Evolutionary conservation across 64 coral and sea anemone species (phyloP), one percentile per base, ranked within the genome.

Genomic region (Pachyseris speciosa): DNA sequence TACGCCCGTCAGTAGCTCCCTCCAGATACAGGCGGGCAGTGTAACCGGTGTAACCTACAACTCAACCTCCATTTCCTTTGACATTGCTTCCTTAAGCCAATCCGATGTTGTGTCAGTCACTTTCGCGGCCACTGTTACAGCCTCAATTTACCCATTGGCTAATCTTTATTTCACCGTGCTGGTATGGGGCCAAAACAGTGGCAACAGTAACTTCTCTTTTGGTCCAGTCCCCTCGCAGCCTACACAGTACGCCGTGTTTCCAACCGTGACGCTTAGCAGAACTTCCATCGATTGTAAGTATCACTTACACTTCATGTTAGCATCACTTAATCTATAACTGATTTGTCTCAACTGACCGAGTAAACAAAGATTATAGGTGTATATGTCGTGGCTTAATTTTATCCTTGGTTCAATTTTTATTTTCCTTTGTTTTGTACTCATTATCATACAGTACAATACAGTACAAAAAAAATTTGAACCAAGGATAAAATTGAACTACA

Each of bases 231-330:
- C 86, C 25, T 96, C 95, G 5, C 28, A 16, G 10, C 90, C 91
- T 1, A 89, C 85, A 0, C 76, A 83, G 28, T 96, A 96, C 63
- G 91, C 90, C 16, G 86, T 96, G 20, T 96, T 96, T 36, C 95
- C 95, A 29, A 93, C 64, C 17, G 91, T 93, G 4, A 79, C 90
- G 5, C 24, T 96, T 13, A 76, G 29, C 2, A 88, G 95, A 31
- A 85, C 53, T 1, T 52, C 48, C 7, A 68, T 84, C 29, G 37
- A 48, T 9, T 12, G 66, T 94, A 38, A 72, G 80, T 67, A 67
- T 40, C 6, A 32, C 9, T 89, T 24, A 31, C 24, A 37, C 38
- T 4, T 38, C 8, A 6, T 26, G 1, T 61, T 17, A 3, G 20
- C 11, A 75, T 1, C n/a, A n/a, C n/a, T n/a, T n/a, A n/a, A n/a